Evolutionary conservation across 2,113 vertebrate species (phyloP), one percentile per base, ranked within the genome.

Genomic region (Alouatta palliata): DNA sequence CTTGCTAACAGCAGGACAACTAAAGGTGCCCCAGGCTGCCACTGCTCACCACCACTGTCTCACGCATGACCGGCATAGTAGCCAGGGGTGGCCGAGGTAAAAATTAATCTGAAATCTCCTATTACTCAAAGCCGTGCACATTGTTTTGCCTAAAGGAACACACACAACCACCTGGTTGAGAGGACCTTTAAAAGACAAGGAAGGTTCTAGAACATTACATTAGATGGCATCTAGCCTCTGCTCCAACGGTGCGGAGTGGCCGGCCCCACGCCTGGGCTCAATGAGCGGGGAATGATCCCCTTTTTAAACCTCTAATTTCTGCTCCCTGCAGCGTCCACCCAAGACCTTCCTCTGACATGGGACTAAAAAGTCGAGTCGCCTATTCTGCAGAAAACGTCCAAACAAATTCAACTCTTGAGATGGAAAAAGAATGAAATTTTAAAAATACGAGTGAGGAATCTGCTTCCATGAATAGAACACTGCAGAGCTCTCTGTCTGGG

Each of bases 261-360:
- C 0, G 6, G n/a, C 16, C 54, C 45, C 2, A 27, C 68, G 12
- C 14, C 1, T 32, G 66, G 58, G 23, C 5, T 5, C 23, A 2
- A 4, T n/a, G 73, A 32, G 45, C 58, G 47, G 52, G 19, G 4
- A 37, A 21, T 8, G 1, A 16, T 40, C 49, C 45, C 43, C 73
- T 76, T n/a, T 21, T 11, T 16, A 8, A 25, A 35, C 56, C 1
- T 35, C 88, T 13, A 7, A 5, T 0, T 58, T n/a, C 75, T 14
- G 87, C 2, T 19, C 37, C 25, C 11, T 6, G 66, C 4, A 6
- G 6, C 17, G 54, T 64, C 27, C 35, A 17, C 35, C 47, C n/a
- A 43, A 16, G 52, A n/a, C 40, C 27, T 17, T 2, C 68, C 19
- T 30, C 45, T 23, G 56, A 35, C 35, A 30, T 8, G 25, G 23